Conservation (phyloP, 2,797 vertebrate species). For the Bradypodion pumilum region DNA sequence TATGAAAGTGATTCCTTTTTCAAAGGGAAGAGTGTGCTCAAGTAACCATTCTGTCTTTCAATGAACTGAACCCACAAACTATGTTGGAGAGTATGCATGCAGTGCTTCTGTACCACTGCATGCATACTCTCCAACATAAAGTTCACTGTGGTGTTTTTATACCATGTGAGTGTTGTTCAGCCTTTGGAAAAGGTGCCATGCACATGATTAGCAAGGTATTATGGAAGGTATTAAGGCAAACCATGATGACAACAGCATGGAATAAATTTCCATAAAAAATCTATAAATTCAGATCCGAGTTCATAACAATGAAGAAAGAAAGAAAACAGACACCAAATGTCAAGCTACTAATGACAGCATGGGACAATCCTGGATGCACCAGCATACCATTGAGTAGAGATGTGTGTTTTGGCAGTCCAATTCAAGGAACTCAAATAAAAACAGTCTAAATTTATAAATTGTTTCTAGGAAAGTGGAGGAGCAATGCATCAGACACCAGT, state of each 20-base stretch:
- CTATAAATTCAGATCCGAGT: neutral
- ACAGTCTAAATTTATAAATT: neutral
- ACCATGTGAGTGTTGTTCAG: neutral
- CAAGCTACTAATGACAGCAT: neutral
- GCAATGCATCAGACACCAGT: neutral
- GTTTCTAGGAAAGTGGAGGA: neutral
- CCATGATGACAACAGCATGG: neutral
- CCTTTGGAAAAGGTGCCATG: neutral
- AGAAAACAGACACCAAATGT: neutral
- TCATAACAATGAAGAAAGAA: neutral
- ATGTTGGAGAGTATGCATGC: too few species aligned
- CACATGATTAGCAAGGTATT: neutral
- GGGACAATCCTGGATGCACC: neutral
- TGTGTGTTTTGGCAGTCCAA: too few species aligned
- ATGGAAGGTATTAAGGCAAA: neutral
- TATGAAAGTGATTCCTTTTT: too few species aligned
- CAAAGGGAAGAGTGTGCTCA: too few species aligned
- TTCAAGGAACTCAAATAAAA: neutral
- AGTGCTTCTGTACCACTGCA: too few species aligned
- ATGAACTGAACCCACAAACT: too few species aligned
- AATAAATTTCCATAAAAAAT: neutral
- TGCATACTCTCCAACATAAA: neutral
- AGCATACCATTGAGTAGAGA: neutral
- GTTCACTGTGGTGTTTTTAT: neutral
- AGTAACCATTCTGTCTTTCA: too few species aligned